phyloP scores from a whole-genome alignment of 2,888 invertebrate species.

The Tridacna crocea region DNA sequence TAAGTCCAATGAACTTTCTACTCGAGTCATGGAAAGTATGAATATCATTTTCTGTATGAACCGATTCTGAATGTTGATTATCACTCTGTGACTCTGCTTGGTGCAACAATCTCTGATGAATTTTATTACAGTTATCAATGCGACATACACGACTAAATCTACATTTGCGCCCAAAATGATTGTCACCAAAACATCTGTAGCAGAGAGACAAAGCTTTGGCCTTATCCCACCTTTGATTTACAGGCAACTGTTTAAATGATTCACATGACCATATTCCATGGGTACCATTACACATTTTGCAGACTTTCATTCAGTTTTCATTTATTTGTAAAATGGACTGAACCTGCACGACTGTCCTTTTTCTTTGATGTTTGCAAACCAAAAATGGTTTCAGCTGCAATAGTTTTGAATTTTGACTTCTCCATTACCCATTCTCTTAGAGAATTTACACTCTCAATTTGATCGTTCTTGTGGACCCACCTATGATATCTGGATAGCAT shows the following conservation, averaged over 20 bases:
- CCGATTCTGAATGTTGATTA: no score
- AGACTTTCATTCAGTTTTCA: background rate
- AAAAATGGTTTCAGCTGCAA: constrained; percentile 30
- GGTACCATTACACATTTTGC: constrained; percentile 1
- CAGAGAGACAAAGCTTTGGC: no score
- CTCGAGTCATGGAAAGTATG: no score
- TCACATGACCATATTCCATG: constrained; percentile 36
- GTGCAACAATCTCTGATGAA: no score
- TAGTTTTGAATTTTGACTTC: constrained; percentile 38
- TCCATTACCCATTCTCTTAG: constrained; percentile 30
- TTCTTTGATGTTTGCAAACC: constrained; percentile 14
- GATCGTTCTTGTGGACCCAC: constrained; percentile 37
- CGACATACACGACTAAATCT: no score
- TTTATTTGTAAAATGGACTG: background rate
- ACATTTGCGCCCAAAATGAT: no score
- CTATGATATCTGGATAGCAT: constrained; percentile 42
- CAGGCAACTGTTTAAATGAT: constrained; percentile 5
- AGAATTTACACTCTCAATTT: no score
- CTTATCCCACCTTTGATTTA: background rate
- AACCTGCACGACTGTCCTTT: background rate
- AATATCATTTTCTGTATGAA: no score
- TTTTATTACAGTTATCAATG: no score
- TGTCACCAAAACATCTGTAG: no score
- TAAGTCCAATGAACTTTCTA: no score
- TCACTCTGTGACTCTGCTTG: no score